Base-by-base conservation (phyloP, 2,113 vertebrate genomes). In the Psilopogon haemacephalus region DNA sequence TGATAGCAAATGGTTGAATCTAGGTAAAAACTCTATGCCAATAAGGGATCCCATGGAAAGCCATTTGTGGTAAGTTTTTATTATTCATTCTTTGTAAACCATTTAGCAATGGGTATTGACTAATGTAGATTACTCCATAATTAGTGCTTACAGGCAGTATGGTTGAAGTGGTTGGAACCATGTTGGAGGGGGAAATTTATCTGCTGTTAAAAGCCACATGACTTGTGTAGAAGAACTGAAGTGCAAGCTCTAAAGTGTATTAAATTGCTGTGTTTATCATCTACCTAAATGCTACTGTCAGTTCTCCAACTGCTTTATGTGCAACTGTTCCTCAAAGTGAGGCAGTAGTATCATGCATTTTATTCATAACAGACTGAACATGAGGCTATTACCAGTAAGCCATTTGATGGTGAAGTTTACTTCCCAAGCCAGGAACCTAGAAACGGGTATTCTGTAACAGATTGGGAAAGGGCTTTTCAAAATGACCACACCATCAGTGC, bases 271-370 rank as follows among this genome's bases (percentile, higher is more conserved):
- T 94, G 68, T 92, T 89, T 95, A 78, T 96, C 78, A 92, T 95
- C 79, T 95, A 86, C 70, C 76, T 93, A 94, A 95, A 94, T 77
- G 85, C 58, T 91, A 58, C 89, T 90, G 84, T 96, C 89, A 83
- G 56, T 92, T 96, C 73, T 94, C 88, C 91, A 91, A 91, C 84
- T 93, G 96, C 84, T 92, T 96, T 96, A 79, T 93, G 79, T 69
- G n/a, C 84, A 69, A 75, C 82, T 85, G 76, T 80, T 96, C 86
- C 72, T 89, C 77, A 63, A 76, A 87, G 78, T 82, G 71, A 92
- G 77, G 71, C 74, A 71, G 74, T 40, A 90, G 62, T 81, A 86
- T 65, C 35, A n/a, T 35, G 74, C 71, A 54, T 93, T 95, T 94
- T 94, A 63, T 86, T 95, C 2, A 11, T 85, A 95, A 79, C 90